Conservation (phyloP, 1,140 invertebrate species). For the Drosophila sulfurigaster region DNA sequence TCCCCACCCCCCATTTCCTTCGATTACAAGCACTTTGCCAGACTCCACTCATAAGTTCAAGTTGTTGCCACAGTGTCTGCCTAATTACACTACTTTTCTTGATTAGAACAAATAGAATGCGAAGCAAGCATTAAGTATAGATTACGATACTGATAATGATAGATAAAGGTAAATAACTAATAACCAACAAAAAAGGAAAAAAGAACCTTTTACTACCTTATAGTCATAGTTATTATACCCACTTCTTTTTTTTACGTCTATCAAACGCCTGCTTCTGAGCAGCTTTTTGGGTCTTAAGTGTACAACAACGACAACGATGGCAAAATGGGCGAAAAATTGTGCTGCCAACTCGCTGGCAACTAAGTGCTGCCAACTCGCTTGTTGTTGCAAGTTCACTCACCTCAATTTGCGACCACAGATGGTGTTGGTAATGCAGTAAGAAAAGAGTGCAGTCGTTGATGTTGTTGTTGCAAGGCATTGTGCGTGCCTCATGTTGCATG, state of each 20-base stretch:
- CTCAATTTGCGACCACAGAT: conserved; percentile 52
- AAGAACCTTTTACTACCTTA: background rate
- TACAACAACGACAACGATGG: background rate
- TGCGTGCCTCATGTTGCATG: background rate
- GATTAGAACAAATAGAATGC: conserved; percentile 4
- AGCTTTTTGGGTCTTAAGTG: conserved; percentile 2
- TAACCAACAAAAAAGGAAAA: background rate
- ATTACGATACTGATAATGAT: conserved; percentile 5
- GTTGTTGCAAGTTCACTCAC: conserved; percentile 61
- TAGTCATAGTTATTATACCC: conserved; percentile 3
- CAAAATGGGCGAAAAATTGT: background rate
- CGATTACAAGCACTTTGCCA: background rate
- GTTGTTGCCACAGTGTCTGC: background rate
- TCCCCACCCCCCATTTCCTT: background rate
- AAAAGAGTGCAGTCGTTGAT: conserved; percentile 7
- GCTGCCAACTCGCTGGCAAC: conserved; percentile 9
- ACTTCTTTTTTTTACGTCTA: background rate
- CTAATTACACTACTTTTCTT: background rate
- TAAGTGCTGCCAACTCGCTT: conserved; percentile 5
- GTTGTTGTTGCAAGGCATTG: conserved; percentile 13
- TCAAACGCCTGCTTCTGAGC: background rate
- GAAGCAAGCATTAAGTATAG: background rate
- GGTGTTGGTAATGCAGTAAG: conserved; percentile 47
- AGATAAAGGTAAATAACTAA: background rate
- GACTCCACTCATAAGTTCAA: background rate